Base-by-base conservation (phyloP, 1,140 invertebrate genomes). In the Pogonognathellus flavescens region DNA sequence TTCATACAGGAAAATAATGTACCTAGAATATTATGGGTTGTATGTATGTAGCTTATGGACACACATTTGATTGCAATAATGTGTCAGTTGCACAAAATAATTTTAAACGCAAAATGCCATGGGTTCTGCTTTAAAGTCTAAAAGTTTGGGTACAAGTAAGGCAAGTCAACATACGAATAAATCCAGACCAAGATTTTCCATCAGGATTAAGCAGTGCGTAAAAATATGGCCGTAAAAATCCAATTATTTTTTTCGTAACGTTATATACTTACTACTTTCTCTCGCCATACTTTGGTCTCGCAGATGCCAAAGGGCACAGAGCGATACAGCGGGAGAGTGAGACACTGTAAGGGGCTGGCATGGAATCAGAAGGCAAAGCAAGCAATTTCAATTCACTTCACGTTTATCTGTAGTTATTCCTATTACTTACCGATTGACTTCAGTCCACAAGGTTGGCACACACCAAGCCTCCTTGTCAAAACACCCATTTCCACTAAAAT, bases 191-290 rank as follows among this genome's bases (percentile, higher is more conserved):
- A 76, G 31, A 31, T 76, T 76, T 76, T 76, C 70, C 70, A 76
- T 76, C 70, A 76, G 70, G 41, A 76, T 76, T 50, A 76, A 76
- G 2, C 70, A 50, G 70, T 76, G 70, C 70, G 70, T 76, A 49
- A 76, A 76, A 76, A 49, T 76, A 31, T 66, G 62, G 10, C 20
- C 62, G 20, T 66, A 66, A 66, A 66, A 66, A 66, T 66, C 62
- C 62, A 66, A 66, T 66, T 66, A 66, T 66, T 66, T 66, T n/a
- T 31, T 31, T 41, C 41, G 31, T 76, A 76, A 76, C 41, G 25
- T 25, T 14, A 66, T 6, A n/a, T 41, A 41, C 31, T 41, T 41
- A 41, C 31, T 41, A 41, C 31, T 41, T 41, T 41, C 20, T 66
- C 62, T 66, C 20, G 20, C 1, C 25, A 41, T 1, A 41, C 31